Evolutionary conservation across 2,888 invertebrate genomes (phyloP).

Genomic region (Napeogenes inachia): DNA sequence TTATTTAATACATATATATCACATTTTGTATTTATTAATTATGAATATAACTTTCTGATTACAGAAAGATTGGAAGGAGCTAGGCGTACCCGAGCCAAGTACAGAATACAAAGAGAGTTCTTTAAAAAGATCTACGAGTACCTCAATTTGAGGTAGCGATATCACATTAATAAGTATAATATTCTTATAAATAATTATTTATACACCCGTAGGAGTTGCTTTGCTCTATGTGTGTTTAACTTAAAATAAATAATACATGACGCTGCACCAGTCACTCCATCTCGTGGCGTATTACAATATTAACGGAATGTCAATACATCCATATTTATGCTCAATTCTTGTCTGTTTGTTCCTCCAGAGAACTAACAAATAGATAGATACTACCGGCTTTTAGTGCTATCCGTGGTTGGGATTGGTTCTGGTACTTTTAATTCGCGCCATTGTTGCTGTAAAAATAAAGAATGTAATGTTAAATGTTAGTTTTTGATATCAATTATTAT

Average conservation of each 20-base stretch:
- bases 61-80: constrained; percentile 68
- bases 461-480: not conserved
- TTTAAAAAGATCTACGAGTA: constrained; percentile 30
- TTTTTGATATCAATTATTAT: too few species aligned
- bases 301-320: too few species aligned
- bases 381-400: constrained; percentile 38
- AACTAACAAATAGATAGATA: not conserved
- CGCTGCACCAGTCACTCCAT: too few species aligned
- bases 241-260: too few species aligned
- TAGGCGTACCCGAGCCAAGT: constrained; percentile 61
- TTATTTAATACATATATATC: constrained; percentile 7
- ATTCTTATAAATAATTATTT: constrained; percentile 8
- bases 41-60: constrained; percentile 21
- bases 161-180: not conserved
- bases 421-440: constrained; percentile 69
- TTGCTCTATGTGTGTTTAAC: too few species aligned
- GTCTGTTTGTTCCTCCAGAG: too few species aligned
- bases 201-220: too few species aligned
- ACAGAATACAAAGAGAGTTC: constrained; percentile 27
- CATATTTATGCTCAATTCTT: too few species aligned
- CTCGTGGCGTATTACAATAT: too few species aligned
- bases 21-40: not conserved
- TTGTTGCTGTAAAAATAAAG: constrained; percentile 57
- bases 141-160: constrained; percentile 26
- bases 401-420: constrained; percentile 47